Conservation (phyloP, 2,797 vertebrate species). For the Tamandua tetradactyla region DNA sequence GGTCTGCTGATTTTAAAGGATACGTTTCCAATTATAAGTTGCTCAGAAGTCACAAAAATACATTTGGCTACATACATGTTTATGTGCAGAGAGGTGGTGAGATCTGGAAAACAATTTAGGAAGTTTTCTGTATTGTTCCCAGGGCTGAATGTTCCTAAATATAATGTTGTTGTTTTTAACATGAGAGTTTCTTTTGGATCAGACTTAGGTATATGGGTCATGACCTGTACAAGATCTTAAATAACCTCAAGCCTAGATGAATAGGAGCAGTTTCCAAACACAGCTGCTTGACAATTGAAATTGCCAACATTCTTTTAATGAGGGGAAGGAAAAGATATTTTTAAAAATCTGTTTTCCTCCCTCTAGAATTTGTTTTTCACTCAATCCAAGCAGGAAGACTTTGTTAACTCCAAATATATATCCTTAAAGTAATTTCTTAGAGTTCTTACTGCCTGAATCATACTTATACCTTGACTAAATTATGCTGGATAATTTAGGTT, state of each 20-base stretch:
- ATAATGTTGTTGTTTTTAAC: background rate
- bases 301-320: slow-evolving; percentile 47
- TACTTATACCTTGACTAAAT: slow-evolving; percentile 6
- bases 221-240: slow-evolving; percentile 63
- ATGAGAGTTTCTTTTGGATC: slow-evolving; percentile 68
- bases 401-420: slow-evolving; percentile 37
- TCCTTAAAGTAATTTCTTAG: slow-evolving; percentile 11
- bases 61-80: slow-evolving; percentile 45
- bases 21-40: slow-evolving; percentile 67
- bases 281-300: slow-evolving; percentile 41
- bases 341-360: slow-evolving; percentile 67
- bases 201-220: slow-evolving; percentile 55
- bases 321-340: slow-evolving; percentile 44
- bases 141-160: slow-evolving; percentile 54
- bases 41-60: slow-evolving; percentile 67
- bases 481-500: background rate
- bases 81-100: slow-evolving; percentile 28
- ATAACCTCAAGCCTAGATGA: slow-evolving; percentile 54
- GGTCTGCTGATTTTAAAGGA: slow-evolving; percentile 61
- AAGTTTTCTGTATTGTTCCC: slow-evolving; percentile 54
- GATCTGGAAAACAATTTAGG: slow-evolving; percentile 38
- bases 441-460: background rate
- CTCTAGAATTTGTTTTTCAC: slow-evolving; percentile 40
- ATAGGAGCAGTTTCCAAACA: slow-evolving; percentile 55
- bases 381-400: slow-evolving; percentile 40